A percentile compares a stretch with the other conserved stretches of the same genome.
These are phyloP conservation scores for Ceuthmochares aereus DNA, from an alignment of 2,113 vertebrate genomes.

Conservation along the genomic window DNA sequence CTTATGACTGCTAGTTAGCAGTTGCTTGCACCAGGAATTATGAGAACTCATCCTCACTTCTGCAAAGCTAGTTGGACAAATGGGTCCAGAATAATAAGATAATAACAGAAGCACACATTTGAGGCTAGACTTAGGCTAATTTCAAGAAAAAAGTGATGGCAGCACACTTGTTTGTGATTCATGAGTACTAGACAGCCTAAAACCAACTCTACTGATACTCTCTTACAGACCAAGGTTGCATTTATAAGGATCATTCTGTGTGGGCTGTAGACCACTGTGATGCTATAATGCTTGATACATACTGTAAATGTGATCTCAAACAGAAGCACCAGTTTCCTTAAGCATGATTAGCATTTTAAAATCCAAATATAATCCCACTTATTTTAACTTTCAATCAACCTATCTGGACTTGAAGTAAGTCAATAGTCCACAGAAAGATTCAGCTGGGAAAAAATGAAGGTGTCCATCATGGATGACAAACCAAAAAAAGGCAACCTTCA, in stretches of 20 bases:
- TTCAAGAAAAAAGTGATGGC: background rate
- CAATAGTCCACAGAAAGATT: background rate
- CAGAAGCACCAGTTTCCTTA: background rate
- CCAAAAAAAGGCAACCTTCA: background rate
- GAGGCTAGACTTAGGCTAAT: background rate
- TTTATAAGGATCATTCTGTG: background rate
- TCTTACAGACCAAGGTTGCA: background rate
- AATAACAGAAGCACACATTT: background rate
- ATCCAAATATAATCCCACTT: too few relatives aligned
- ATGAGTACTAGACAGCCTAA: background rate
- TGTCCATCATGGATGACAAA: rapidly evolving
- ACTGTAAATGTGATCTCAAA: background rate
- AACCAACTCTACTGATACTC: background rate
- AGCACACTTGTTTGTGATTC: background rate
- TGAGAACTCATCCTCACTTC: background rate
- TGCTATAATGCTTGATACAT: background rate
- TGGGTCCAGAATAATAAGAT: background rate
- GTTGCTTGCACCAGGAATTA: background rate
- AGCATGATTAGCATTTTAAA: background rate
- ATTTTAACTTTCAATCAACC: background rate
- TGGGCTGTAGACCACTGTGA: background rate
- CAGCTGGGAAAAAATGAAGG: background rate
- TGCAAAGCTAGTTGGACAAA: background rate
- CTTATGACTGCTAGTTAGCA: background rate
- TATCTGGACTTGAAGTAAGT: background rate